These are phyloP conservation scores for Trogon melanurus DNA, from an alignment of 2,113 vertebrate species.

Conservation along the genomic window DNA sequence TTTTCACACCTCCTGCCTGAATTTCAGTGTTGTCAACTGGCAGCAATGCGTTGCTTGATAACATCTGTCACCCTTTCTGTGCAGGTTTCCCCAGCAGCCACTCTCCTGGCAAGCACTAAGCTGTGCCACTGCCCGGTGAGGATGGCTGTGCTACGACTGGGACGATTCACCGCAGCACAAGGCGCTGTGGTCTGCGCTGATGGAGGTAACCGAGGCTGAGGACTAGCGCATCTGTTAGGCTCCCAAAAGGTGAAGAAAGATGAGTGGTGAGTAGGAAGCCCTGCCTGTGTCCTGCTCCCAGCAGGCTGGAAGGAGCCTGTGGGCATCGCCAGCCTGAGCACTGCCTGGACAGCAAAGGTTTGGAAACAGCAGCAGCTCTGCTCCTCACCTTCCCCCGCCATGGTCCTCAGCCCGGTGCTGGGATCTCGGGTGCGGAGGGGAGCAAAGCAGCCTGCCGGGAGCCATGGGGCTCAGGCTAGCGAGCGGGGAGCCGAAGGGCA, in stretches of 20 bases:
- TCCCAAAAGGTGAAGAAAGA: accelerated
- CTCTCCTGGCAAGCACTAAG: accelerated
- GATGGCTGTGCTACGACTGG: accelerated
- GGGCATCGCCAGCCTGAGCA: accelerated
- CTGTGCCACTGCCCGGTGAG: accelerated
- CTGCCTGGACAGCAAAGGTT: accelerated
- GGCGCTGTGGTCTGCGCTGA: accelerated
- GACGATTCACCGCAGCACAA: accelerated
- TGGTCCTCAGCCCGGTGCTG: accelerated
- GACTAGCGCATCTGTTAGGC: background rate
- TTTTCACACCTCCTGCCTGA: background rate
- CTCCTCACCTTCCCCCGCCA: accelerated
- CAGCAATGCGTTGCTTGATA: background rate
- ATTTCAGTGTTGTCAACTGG: background rate
- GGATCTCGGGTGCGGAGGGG: accelerated
- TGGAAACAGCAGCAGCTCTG: accelerated
- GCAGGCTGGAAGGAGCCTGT: background rate
- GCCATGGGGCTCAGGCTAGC: accelerated
- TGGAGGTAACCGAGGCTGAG: background rate
- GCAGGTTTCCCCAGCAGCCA: background rate
- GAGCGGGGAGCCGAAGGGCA: accelerated
- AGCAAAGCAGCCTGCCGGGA: background rate
- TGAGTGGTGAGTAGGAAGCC: accelerated
- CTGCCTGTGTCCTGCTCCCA: accelerated
- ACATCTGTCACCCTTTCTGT: background rate